Evolutionary conservation across 2,888 invertebrate species (phyloP), one percentile per base, ranked within the genome.

Genomic region (Neria commutata): DNA sequence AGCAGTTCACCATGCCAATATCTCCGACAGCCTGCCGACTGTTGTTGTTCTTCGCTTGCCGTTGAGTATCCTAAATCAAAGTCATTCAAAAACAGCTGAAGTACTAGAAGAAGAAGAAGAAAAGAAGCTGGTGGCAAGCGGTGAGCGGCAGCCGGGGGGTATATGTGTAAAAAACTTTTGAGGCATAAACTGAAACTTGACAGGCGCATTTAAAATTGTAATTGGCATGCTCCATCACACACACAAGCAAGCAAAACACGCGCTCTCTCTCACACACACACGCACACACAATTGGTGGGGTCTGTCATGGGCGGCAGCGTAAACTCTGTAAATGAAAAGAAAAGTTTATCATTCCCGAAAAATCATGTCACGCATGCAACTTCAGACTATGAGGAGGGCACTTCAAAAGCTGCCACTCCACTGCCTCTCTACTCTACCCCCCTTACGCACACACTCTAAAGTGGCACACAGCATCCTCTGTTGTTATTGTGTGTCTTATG

Each of bases 291-390:
- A 34, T 11, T 19, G n/a, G 21, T 34, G 23, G n/a, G 33, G 14
- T 33, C 14, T 47, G 26, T 23, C 42, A 51, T 10, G 23, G 46
- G 14, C 33, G 29, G 34, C 19, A 52, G 45, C 53, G 40, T 14
- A 40, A 40, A 40, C 19, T 11, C 56, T 50, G 29, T 37, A 45
- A 45, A 40, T 50, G 50, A 59, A 57, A 59, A 57, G 34, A 56
- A 59, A 63, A 60, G 52, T 65, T 67, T 72, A 72, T 71, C 72
- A 62, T 67, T 67, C 63, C 64, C 67, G 66, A 62, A 70, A 72
- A 73, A 75, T 75, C 75, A 72, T 72, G 75, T 74, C 74, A 75
- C 73, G 75, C 74, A 68, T 67, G 61, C 67, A 68, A 61, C 64
- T 49, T 58, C 42, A 19, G 14, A 14, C 42, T 19, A 42, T 42